Evolutionary conservation across 2,113 vertebrate genomes (phyloP).

Genomic region (Coptodon bakossiorum): DNA sequence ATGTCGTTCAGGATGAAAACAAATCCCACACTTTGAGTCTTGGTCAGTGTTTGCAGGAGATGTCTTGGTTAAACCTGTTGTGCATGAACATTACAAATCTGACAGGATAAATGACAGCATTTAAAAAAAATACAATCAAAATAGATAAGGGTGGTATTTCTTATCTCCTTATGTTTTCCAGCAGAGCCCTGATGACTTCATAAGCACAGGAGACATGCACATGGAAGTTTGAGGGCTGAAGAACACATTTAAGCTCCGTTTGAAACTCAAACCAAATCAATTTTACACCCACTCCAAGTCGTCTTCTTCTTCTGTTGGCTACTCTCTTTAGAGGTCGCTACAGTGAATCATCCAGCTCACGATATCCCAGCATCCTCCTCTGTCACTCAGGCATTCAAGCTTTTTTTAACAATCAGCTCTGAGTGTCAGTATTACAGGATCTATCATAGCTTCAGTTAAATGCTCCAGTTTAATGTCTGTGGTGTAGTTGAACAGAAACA

Average conservation of each 20-base stretch:
- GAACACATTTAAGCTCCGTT: neutral
- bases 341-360: neutral
- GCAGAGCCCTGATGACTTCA: neutral
- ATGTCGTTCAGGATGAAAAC: neutral
- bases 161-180: neutral
- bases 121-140: neutral
- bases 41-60: neutral
- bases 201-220: neutral
- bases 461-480: neutral
- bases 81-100: neutral
- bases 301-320: neutral
- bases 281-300: neutral
- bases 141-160: neutral
- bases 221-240: neutral
- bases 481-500: fast-evolving
- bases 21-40: neutral
- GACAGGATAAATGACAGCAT: neutral
- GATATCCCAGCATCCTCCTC: neutral
- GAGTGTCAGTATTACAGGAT: neutral
- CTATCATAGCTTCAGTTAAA: neutral
- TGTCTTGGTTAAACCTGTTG: neutral
- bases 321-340: neutral
- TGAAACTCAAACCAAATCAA: neutral
- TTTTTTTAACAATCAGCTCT: neutral
- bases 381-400: neutral